These are phyloP conservation scores for Calvadosia cruxmelitensis DNA, from an alignment of 30 jellyfish, hydroid and myxozoan genomes.

Conservation along the genomic window DNA sequence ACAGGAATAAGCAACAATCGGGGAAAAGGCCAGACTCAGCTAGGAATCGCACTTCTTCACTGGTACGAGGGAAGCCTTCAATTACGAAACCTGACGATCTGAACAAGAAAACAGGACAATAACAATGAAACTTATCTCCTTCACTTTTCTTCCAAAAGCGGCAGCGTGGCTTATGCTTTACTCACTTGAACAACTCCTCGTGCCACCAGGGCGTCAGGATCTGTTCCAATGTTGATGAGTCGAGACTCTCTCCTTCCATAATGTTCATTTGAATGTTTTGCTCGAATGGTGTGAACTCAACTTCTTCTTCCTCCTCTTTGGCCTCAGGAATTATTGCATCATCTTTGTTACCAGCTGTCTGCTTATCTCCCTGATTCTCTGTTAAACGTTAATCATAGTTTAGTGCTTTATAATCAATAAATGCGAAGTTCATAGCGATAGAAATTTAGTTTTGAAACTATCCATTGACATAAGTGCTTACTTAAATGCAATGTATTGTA, in stretches of 20 bases:
- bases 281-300: constrained; percentile 64
- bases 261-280: constrained; percentile 57
- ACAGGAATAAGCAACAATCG: constrained; percentile 62
- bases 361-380: too few species aligned
- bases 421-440: too few species aligned
- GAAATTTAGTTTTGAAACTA: too few species aligned
- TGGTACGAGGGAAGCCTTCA: constrained; percentile 92
- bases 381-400: too few species aligned
- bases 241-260: constrained; percentile 54
- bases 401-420: too few species aligned
- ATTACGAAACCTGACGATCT: constrained; percentile 84
- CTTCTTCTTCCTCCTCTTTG: constrained; percentile 12
- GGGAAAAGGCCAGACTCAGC: constrained; percentile 71
- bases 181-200: constrained; percentile 82
- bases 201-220: constrained; percentile 88
- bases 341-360: too few species aligned
- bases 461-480: too few species aligned
- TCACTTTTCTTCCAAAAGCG: not conserved
- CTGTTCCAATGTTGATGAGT: constrained; percentile 42
- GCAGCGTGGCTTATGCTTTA: not conserved
- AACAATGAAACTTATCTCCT: too few species aligned
- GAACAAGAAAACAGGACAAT: constrained; percentile 3
- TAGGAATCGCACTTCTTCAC: constrained; percentile 73
- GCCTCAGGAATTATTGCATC: too few species aligned
- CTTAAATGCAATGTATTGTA: too few species aligned